Evolutionary conservation across 2,888 invertebrate genomes (phyloP).

Genomic region (Platynereis dumerilii): DNA sequence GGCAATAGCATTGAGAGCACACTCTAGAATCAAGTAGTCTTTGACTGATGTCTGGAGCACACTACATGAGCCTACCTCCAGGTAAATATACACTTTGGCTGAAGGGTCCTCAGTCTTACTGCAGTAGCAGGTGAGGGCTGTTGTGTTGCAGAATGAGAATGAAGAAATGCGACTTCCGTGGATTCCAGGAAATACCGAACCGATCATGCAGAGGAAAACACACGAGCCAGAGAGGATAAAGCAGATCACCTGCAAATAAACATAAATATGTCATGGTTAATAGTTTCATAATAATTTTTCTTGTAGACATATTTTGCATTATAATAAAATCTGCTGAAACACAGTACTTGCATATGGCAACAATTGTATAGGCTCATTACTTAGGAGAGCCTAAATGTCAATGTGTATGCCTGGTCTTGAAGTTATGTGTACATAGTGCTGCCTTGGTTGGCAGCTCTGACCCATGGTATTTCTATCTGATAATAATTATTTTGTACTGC

Average conservation of each 20-base stretch:
- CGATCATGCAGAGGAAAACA: conserved; percentile 36
- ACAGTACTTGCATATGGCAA: too few species aligned
- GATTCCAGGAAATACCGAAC: conserved; percentile 32
- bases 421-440: too few species aligned
- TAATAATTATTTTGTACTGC: too few species aligned
- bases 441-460: too few species aligned
- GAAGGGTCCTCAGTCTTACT: conserved; percentile 10
- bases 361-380: too few species aligned
- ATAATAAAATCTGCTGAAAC: too few species aligned
- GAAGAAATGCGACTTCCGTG: conserved; percentile 29
- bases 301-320: too few species aligned
- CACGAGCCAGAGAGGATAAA: conserved; percentile 25
- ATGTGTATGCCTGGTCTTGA: too few species aligned
- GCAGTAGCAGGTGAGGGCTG: conserved; percentile 14
- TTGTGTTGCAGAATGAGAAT: conserved; percentile 19
- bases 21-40: conserved; percentile 33
- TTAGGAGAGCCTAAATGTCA: too few species aligned
- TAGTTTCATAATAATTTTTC: not conserved
- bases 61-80: conserved; percentile 24
- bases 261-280: not conserved
- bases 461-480: too few species aligned
- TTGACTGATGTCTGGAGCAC: conserved; percentile 30
- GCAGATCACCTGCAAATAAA: conserved; percentile 27
- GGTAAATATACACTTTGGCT: conserved; percentile 21
- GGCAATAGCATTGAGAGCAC: conserved; percentile 33